These are phyloP conservation scores for Euproctis similis DNA, from an alignment of 2,888 invertebrate genomes.

Conservation along the genomic window DNA sequence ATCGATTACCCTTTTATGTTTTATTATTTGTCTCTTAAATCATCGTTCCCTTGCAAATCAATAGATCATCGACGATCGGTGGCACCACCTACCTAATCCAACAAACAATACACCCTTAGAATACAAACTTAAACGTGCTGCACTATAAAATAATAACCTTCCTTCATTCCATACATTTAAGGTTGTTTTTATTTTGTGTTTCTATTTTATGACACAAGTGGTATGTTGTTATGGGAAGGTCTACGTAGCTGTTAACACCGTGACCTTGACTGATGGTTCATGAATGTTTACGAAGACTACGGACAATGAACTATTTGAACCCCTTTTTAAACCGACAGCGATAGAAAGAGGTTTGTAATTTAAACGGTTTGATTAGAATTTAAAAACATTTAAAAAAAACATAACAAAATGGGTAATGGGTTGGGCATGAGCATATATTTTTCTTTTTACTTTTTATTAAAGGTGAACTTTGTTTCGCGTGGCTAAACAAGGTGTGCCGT, in stretches of 20 bases:
- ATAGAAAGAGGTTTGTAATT: no score
- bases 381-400: no score
- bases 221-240: constrained; percentile 2
- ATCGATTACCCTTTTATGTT: no score
- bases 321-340: no score
- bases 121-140: constrained; percentile 1
- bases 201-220: not conserved
- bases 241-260: constrained; percentile 21
- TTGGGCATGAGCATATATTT: no score
- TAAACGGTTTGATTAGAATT: no score
- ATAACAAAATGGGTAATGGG: no score
- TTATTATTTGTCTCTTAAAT: not conserved
- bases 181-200: not conserved
- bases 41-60: constrained; percentile 1
- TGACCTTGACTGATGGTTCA: constrained; percentile 31
- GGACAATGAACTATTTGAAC: no score
- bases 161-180: not conserved
- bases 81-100: constrained; percentile 11
- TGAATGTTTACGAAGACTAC: constrained; percentile 24
- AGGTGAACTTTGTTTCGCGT: no score
- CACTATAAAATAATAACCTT: not conserved
- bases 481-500: no score
- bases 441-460: no score
- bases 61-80: constrained; percentile 20
- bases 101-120: constrained; percentile 20